Percentiles rank a stretch among this genome's conserved stretches.
Evolutionary conservation across 2,797 vertebrate genomes (phyloP).

Genomic region (Fistularia tabacaria): DNA sequence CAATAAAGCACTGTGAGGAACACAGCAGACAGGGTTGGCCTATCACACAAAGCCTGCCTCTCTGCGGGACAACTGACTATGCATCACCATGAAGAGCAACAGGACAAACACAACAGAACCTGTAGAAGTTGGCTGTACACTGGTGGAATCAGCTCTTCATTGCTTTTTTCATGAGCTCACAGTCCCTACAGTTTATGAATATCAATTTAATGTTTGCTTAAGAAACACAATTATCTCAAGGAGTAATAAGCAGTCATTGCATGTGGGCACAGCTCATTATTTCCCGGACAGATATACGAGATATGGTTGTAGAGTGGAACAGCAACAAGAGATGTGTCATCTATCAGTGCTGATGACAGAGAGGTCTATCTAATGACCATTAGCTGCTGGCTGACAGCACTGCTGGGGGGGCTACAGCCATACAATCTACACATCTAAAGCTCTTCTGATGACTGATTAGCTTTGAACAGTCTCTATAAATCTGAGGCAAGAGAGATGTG

Average conservation of each 20-base stretch:
- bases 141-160: constrained; percentile 10
- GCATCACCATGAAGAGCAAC: constrained; percentile 53
- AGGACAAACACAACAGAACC: constrained; percentile 45
- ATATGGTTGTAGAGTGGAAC: constrained; percentile 63
- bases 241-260: constrained; percentile 66
- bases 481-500: constrained; percentile 64
- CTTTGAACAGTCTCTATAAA: constrained; percentile 70
- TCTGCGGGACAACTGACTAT: constrained; percentile 56
- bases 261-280: constrained; percentile 67
- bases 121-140: constrained; percentile 22
- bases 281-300: constrained; percentile 68
- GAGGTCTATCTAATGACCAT: constrained; percentile 77
- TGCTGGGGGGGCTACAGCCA: constrained; percentile 71
- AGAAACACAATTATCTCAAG: constrained; percentile 65
- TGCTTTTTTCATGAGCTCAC: constrained; percentile 14
- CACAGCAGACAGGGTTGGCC: constrained; percentile 78
- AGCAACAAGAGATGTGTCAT: constrained; percentile 71
- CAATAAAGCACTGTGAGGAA: constrained; percentile 84
- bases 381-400: constrained; percentile 72
- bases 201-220: constrained; percentile 65
- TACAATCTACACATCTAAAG: constrained; percentile 64
- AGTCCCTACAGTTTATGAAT: constrained; percentile 47
- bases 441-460: constrained; percentile 72
- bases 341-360: constrained; percentile 72
- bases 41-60: constrained; percentile 68